phyloP scores from a whole-genome alignment of 2,888 invertebrate genomes.

The Ganaspis brasiliensis region DNA sequence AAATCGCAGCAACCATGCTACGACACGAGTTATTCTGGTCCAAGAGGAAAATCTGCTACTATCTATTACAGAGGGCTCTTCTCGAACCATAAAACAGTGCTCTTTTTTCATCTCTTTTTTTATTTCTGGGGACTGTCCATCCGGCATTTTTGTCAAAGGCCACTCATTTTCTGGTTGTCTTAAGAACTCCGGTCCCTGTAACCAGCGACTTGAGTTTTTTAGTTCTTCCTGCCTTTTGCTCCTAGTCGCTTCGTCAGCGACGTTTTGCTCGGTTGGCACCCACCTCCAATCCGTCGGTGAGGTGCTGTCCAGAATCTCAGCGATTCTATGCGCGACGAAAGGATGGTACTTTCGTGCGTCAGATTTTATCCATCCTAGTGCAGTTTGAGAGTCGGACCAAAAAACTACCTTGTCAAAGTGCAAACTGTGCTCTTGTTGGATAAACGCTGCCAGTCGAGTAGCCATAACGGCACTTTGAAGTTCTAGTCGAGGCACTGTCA shows the following conservation, averaged over 20 bases:
- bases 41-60: constrained; percentile 40
- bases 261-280: constrained; percentile 57
- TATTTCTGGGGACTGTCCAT: not conserved
- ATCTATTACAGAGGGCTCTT: not conserved
- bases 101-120: not conserved
- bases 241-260: constrained; percentile 57
- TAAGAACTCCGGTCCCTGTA: constrained; percentile 42
- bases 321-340: constrained; percentile 60
- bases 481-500: too few species aligned
- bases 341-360: constrained; percentile 50
- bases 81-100: not conserved
- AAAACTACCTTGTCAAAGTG: constrained; percentile 27
- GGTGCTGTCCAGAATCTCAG: constrained; percentile 59
- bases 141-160: not conserved
- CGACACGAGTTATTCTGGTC: constrained; percentile 8
- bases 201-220: constrained; percentile 39
- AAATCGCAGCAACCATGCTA: constrained; percentile 29
- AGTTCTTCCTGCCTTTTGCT: not conserved
- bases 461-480: too few species aligned
- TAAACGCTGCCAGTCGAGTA: too few species aligned
- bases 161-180: not conserved
- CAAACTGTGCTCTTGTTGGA: too few species aligned
- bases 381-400: constrained; percentile 54
- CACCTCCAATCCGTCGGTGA: constrained; percentile 53
- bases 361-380: constrained; percentile 52